Evolutionary conservation across 2,797 vertebrate species (phyloP), one percentile per base, ranked within the genome.

Genomic region (Takifugu rubripes): DNA sequence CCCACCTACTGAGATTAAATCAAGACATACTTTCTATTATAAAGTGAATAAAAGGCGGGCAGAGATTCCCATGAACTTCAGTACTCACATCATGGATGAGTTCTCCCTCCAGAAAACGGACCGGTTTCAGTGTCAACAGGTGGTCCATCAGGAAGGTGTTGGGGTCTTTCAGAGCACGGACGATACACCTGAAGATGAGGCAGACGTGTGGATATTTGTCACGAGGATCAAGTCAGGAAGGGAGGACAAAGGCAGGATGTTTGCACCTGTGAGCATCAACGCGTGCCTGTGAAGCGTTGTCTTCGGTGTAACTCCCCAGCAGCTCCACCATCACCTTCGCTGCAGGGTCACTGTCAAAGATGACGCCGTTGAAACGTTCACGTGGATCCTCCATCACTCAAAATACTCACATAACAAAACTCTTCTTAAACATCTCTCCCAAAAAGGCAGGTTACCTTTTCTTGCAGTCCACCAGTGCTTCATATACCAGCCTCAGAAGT

Each of bases 321-420:
- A 99, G 88, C 80, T 99, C 97, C 63, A 99, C 96, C 97, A 99
- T 99, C 66, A 99, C 94, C 83, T 98, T 99, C 17, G 96, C 97
- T 74, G 97, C 95, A 52, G 93, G 61, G 49, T 99, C 96, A 78
- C 96, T 98, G 78, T 57, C 16, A 76, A 60, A 73, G 73, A 24
- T 78, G 21, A 78, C 15, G 67, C 10, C 46, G 5, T 21, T 44
- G 9, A 45, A 17, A 46, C 44, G 6, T 46, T 46, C 11, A 21
- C 12, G 10, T 14, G 36, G 10, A 12, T 40, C 12, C 12, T 40
- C 14, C 5, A 40, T 14, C 36, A 27, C 14, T 48, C 15, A 24
- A 2, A 12, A 6, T 40, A n/a, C 5, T 46, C 8, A 17, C 2
- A 42, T 14, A 24, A 1, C 15, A 27, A 50, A 61, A 51, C 24